Evolutionary conservation across 1,140 invertebrate species (phyloP).

Genomic region (Ganaspis sp.): DNA sequence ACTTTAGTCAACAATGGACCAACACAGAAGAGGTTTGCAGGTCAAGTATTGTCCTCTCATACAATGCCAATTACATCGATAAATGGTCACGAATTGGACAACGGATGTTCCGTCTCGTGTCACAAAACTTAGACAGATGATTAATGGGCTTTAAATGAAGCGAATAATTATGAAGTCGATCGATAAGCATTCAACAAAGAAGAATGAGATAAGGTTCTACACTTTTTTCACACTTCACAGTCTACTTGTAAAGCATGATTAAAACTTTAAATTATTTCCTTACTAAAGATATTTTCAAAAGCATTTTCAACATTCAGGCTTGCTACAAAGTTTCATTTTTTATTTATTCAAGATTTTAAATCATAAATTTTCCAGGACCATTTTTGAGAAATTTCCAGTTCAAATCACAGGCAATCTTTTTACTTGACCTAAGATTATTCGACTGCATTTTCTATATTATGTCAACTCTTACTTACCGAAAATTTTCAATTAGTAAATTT

Average conservation of each 20-base stretch:
- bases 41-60: slow-evolving; percentile 51
- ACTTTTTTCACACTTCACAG: background rate
- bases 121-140: slow-evolving; percentile 50
- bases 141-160: slow-evolving; percentile 57
- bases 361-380: too few species aligned
- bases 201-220: background rate
- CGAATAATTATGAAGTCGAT: slow-evolving; percentile 54
- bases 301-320: too few species aligned
- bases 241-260: background rate
- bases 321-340: too few species aligned
- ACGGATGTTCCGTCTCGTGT: slow-evolving; percentile 41
- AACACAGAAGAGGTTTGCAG: slow-evolving; percentile 37
- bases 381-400: too few species aligned
- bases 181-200: slow-evolving; percentile 30
- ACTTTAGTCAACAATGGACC: slow-evolving; percentile 51
- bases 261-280: background rate
- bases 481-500: too few species aligned
- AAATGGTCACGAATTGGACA: slow-evolving; percentile 38
- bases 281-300: background rate
- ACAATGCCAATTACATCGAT: slow-evolving; percentile 43
- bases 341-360: too few species aligned
- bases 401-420: too few species aligned
- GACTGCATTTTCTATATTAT: too few species aligned
- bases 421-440: too few species aligned
- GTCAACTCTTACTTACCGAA: too few species aligned